Conservation (phyloP, 2,113 vertebrate genomes). For the Danio rerio region DNA sequence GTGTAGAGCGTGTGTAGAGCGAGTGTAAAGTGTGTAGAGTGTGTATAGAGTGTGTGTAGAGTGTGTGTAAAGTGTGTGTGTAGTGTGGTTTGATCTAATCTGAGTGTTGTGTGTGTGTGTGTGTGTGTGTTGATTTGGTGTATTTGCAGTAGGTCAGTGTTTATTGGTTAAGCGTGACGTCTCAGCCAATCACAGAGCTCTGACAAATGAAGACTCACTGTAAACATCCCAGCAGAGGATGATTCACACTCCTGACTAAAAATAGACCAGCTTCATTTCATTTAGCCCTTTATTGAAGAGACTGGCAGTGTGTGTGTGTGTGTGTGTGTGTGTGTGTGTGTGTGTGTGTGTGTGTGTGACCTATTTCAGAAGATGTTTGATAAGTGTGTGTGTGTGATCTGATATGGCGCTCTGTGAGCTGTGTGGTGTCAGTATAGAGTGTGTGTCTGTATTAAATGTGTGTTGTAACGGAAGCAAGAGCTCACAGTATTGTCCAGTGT, state of each 20-base stretch:
- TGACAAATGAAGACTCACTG: neutral
- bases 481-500: neutral
- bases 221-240: neutral
- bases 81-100: too few species aligned
- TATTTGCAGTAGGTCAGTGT: too few species aligned
- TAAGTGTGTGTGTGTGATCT: slow-evolving; percentile 19
- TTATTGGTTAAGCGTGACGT: neutral
- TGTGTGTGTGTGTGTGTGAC: slow-evolving; percentile 46
- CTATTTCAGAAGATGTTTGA: slow-evolving; percentile 39
- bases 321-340: slow-evolving; percentile 31
- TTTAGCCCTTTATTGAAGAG: too few species aligned
- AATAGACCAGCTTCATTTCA: slow-evolving; percentile 41
- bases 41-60: too few species aligned
- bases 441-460: slow-evolving; percentile 4
- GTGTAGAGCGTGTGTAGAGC: too few species aligned
- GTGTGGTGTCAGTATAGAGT: neutral
- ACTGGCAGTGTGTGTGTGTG: too few species aligned
- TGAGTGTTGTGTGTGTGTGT: too few species aligned
- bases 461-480: neutral
- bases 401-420: slow-evolving; percentile 19
- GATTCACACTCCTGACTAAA: slow-evolving; percentile 37
- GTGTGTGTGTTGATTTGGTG: too few species aligned
- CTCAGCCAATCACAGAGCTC: neutral
- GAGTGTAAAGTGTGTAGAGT: too few species aligned
- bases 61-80: too few species aligned